These are phyloP conservation scores for Thryonomys swinderianus DNA, from an alignment of 2,113 vertebrate species.

Conservation along the genomic window DNA sequence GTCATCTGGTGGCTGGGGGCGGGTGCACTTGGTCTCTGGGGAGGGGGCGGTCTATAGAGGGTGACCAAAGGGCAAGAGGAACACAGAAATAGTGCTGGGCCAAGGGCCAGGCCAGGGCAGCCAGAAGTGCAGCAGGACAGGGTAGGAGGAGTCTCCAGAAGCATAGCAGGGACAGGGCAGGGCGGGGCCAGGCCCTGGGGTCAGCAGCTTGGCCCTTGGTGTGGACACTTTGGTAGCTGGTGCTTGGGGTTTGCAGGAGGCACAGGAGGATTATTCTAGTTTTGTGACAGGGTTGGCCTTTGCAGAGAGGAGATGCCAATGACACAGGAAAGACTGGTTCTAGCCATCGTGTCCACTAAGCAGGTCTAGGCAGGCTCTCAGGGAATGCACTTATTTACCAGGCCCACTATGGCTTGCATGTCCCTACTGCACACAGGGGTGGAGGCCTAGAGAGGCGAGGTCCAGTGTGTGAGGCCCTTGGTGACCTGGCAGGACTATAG, in stretches of 20 bases:
- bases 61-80: background rate
- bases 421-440: background rate
- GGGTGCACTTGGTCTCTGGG: background rate
- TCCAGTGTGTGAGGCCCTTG: background rate
- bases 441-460: background rate
- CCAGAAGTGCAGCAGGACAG: background rate
- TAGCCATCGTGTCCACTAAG: background rate
- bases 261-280: background rate
- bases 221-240: background rate
- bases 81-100: background rate
- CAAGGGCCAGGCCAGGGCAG: background rate
- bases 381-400: too few species aligned
- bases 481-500: background rate
- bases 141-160: background rate
- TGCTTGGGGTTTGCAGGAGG: background rate
- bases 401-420: rapidly evolving
- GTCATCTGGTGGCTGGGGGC: background rate
- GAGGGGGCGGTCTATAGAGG: background rate
- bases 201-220: background rate
- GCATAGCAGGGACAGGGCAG: too few species aligned
- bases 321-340: background rate
- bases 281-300: background rate
- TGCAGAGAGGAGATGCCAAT: background rate
- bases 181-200: too few species aligned
- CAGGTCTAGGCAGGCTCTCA: background rate